Percentiles rank a stretch among this genome's conserved stretches.
phyloP scores from a whole-genome alignment of 2,888 invertebrate genomes.

The Chrysomela aeneicollis region DNA sequence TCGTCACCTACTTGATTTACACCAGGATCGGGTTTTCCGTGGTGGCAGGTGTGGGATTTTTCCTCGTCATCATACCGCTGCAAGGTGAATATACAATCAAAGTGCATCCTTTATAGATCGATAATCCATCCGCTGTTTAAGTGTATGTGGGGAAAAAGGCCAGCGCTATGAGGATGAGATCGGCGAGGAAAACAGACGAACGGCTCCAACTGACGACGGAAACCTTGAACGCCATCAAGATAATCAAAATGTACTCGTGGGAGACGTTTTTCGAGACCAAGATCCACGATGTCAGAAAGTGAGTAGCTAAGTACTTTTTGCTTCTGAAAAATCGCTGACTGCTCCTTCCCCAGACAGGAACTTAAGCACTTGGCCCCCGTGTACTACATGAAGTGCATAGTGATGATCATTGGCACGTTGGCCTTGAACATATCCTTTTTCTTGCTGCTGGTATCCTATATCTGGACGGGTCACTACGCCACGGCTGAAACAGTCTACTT shows the following conservation, averaged over 20 bases:
- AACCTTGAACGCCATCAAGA: constrained; percentile 47
- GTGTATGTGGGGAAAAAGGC: constrained; percentile 41
- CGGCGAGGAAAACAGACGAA: constrained; percentile 46
- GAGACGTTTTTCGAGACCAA: constrained; percentile 47
- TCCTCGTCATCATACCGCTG: constrained; percentile 60
- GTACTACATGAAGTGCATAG: constrained; percentile 54
- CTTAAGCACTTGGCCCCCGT: constrained; percentile 65
- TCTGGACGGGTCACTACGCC: constrained; percentile 43
- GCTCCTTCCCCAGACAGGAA: constrained; percentile 73
- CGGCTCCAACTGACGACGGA: constrained; percentile 48
- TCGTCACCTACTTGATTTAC: constrained; percentile 83
- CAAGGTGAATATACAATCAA: constrained; percentile 57
- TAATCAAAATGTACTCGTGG: constrained; percentile 52
- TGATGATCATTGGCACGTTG: constrained; percentile 51
- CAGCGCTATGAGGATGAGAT: constrained; percentile 36
- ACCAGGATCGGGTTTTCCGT: constrained; percentile 63
- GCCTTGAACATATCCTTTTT: constrained; percentile 46
- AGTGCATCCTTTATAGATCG: too few species aligned
- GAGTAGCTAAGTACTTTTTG: constrained; percentile 23
- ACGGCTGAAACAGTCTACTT: constrained; percentile 47
- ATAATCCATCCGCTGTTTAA: constrained; percentile 25
- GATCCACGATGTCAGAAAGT: constrained; percentile 47
- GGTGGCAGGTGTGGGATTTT: constrained; percentile 65
- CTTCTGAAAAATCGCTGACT: too few species aligned
- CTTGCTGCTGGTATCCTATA: constrained; percentile 47